Base-by-base conservation (phyloP, 2,888 invertebrate genomes). In the Eurytoma adleriae region DNA sequence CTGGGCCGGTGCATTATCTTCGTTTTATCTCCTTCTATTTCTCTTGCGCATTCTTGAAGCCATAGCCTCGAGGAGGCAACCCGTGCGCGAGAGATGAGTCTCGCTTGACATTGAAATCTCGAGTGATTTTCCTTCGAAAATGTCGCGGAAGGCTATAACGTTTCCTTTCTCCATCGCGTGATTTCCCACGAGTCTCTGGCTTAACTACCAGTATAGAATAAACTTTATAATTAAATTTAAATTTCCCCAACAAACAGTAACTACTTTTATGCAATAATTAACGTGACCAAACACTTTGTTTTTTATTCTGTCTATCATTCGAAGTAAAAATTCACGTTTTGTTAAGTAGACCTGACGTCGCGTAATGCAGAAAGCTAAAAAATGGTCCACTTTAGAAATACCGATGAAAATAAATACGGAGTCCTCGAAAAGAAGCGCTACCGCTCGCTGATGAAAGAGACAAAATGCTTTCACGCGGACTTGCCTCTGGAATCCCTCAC, bases 61-160 rank as follows among this genome's bases (percentile, higher is more conserved):
- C 40, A 40, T 18, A 18, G 40, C 64, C 40, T 16, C 64, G n/a
- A 64, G 64, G 40, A 14, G 14, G 5, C 40, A 10, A 40, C 3
- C 13, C 24, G 27, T 30, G 40, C 40, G n/a, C 16, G n/a, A 13
- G 54, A 14, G 54, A 54, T n/a, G 54, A 54, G 54, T 3, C 54
- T 54, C 54, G 54, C 16, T 64, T 64, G 64, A 64, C 64, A 64
- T 64, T 64, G 64, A 64, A 64, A 64, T 64, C 64, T 64, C 40
- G 27, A 64, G 64, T 64, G 64, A 64, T 64, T 64, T 64, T 64
- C 40, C 40, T 64, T 40, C 64, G 64, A 64, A 62, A 30, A 64
- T n/a, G 54, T n/a, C 54, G 54, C 54, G 54, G 54, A 54, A 40
- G 64, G 40, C 40, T 30, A 64, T 40, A 30, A 62, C 30, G 57